These are phyloP conservation scores for Engraulis encrasicolus DNA, from an alignment of 2,113 vertebrate genomes.

Conservation along the genomic window DNA sequence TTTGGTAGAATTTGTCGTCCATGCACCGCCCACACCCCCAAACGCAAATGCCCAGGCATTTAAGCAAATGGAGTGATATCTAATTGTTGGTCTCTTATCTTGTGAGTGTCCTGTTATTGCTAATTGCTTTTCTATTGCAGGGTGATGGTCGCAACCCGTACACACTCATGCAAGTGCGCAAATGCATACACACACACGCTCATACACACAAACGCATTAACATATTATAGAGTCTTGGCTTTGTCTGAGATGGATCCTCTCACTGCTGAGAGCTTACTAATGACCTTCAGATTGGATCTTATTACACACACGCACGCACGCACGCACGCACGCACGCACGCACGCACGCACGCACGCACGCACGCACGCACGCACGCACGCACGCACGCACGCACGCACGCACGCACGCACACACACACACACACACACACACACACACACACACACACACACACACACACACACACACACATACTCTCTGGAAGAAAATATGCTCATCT, in stretches of 20 bases:
- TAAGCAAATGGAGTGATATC: neutral
- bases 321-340: slow-evolving; percentile 14
- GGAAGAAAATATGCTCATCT: neutral
- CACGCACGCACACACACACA: slow-evolving; percentile 17
- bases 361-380: slow-evolving; percentile 18
- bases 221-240: neutral
- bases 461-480: slow-evolving; percentile 17
- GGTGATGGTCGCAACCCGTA: neutral
- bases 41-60: neutral
- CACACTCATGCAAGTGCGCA: neutral
- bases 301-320: slow-evolving; percentile 30
- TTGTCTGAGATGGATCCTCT: neutral
- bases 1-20: neutral
- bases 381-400: slow-evolving; percentile 17
- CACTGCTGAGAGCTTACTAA: neutral
- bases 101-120: neutral
- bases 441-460: slow-evolving; percentile 19
- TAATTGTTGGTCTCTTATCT: neutral
- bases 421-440: slow-evolving; percentile 21
- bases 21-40: neutral
- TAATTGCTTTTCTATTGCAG: neutral
- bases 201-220: neutral
- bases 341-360: slow-evolving; percentile 22
- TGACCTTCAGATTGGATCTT: neutral
- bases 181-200: neutral